Conservation (phyloP, 2,888 invertebrate genomes). For the Zygaena filipendulae region DNA sequence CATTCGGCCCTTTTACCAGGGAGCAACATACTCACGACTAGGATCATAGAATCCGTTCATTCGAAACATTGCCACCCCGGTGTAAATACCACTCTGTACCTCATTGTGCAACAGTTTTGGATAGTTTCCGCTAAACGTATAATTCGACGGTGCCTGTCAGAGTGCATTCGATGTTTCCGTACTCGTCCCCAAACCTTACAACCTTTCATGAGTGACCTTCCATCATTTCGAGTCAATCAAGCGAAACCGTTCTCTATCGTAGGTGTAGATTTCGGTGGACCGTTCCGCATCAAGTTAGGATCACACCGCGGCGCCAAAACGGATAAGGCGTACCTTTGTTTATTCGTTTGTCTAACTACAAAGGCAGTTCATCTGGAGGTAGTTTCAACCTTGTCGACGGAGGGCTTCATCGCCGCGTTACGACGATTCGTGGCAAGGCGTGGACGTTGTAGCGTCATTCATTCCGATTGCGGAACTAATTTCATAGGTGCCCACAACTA, state of each 20-base stretch:
- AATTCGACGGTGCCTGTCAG: conserved; percentile 7
- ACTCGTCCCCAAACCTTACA: conserved; percentile 8
- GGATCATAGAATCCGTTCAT: conserved; percentile 10
- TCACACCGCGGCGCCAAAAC: conserved; percentile 4
- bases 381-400: conserved; percentile 5
- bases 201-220: conserved; percentile 12
- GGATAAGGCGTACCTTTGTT: conserved; percentile 4
- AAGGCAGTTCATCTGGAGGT: conserved; percentile 7
- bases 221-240: conserved; percentile 7
- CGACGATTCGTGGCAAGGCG: conserved; percentile 3
- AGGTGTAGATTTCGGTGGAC: conserved; percentile 11
- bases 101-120: conserved; percentile 12
- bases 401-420: conserved; percentile 4
- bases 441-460: conserved; percentile 4
- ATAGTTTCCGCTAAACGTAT: conserved; percentile 10
- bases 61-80: conserved; percentile 10
- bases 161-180: conserved; percentile 10
- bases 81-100: conserved; percentile 8
- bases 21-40: conserved; percentile 3
- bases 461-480: conserved; percentile 10
- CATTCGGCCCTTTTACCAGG: conserved; percentile 11
- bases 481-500: conserved; percentile 8
- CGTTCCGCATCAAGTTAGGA: conserved; percentile 9
- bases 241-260: conserved; percentile 11
- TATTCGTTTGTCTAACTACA: conserved; percentile 7